phyloP scores from a whole-genome alignment of 1,140 invertebrate species.

The Rhizoglyphus robini region DNA sequence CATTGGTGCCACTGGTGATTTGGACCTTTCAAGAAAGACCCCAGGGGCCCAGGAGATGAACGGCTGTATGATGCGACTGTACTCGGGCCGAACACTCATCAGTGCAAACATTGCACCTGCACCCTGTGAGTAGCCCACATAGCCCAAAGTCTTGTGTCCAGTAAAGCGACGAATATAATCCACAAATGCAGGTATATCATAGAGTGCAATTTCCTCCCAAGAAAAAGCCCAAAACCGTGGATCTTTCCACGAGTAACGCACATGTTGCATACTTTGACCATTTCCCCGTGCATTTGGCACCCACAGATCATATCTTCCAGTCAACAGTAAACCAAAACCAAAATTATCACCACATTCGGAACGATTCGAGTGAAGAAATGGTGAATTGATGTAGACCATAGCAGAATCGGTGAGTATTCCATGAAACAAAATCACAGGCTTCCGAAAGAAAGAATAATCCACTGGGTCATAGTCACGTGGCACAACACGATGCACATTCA shows the following conservation, averaged over 20 bases:
- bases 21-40: conserved; percentile 51
- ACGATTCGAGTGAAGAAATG: neutral
- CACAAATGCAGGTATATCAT: conserved; percentile 40
- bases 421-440: neutral
- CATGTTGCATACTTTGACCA: conserved; percentile 29
- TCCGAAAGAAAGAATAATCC: neutral
- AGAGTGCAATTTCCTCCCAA: conserved; percentile 31
- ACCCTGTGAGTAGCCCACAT: conserved; percentile 52
- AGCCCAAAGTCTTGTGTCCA: conserved; percentile 43
- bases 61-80: conserved; percentile 42
- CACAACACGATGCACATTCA: neutral
- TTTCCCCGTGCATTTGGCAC: neutral
- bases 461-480: neutral
- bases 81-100: conserved; percentile 45
- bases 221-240: conserved; percentile 36
- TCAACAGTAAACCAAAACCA: neutral
- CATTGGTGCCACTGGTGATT: conserved; percentile 22
- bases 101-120: conserved; percentile 49
- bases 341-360: neutral
- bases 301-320: conserved; percentile 28
- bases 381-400: neutral
- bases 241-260: neutral
- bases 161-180: conserved; percentile 39
- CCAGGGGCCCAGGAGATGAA: conserved; percentile 56
- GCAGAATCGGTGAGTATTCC: neutral